Percentiles rank a stretch among this genome's conserved stretches.
Conservation (phyloP, 2,888 invertebrate species). For the Rhyacophila evoluta region DNA sequence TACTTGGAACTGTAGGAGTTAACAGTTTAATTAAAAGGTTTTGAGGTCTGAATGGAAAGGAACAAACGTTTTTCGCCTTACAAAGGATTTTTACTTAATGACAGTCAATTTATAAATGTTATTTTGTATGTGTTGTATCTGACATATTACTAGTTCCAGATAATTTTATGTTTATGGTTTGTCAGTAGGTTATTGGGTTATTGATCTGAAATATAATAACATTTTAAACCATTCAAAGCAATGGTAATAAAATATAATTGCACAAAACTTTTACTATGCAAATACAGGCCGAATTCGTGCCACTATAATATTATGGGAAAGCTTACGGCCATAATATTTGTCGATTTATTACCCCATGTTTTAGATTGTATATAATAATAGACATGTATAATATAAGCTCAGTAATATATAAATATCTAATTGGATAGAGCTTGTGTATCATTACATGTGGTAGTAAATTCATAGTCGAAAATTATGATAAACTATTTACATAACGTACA, state of each 20-base stretch:
- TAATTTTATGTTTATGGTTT: no score
- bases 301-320: neutral
- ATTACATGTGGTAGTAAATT: neutral
- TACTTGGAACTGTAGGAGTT: no score
- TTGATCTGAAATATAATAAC: neutral
- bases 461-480: neutral
- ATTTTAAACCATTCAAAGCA: neutral
- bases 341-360: neutral
- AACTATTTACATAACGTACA: no score
- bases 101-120: no score
- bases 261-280: slow-evolving; percentile 20
- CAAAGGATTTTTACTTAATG: no score
- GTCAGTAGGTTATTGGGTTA: slow-evolving; percentile 14
- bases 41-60: no score
- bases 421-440: neutral
- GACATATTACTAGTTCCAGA: no score
- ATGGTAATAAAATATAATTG: slow-evolving; percentile 9
- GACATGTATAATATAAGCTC: no score
- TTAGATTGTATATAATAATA: neutral
- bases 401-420: no score
- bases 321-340: slow-evolving; percentile 4
- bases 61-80: no score
- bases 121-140: no score
- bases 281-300: slow-evolving; percentile 17
- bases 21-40: no score